Percentiles rank a stretch among this genome's conserved stretches.
phyloP scores from a whole-genome alignment of 2,888 invertebrate species.

The Cetonia aurata region DNA sequence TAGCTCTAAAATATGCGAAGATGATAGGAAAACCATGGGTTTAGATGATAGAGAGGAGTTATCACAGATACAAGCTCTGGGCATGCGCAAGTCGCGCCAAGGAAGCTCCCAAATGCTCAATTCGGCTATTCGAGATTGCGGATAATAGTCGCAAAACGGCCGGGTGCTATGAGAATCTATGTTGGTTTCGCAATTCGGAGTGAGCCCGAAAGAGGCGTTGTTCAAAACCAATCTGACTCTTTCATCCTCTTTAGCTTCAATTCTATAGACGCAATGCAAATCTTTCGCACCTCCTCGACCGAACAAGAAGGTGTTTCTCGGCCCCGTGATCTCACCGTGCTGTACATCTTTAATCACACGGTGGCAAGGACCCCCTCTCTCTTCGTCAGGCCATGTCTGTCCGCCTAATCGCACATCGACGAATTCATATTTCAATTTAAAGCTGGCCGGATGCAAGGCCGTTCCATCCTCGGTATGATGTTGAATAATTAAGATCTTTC shows the following conservation, averaged over 20 bases:
- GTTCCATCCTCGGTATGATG: constrained; percentile 79
- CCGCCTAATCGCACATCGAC: constrained; percentile 85
- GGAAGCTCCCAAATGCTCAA: constrained; percentile 77
- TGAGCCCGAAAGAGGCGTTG: constrained; percentile 80
- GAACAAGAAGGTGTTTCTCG: constrained; percentile 83
- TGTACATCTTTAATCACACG: constrained; percentile 75
- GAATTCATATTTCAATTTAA: constrained; percentile 84
- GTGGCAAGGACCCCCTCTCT: constrained; percentile 68
- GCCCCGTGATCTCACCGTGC: constrained; percentile 75
- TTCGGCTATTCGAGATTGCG: constrained; percentile 67
- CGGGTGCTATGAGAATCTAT: constrained; percentile 80
- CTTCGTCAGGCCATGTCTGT: constrained; percentile 69
- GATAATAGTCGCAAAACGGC: constrained; percentile 69
- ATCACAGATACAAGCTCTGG: constrained; percentile 85
- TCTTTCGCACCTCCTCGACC: constrained; percentile 85
- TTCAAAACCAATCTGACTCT: constrained; percentile 76
- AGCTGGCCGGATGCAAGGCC: constrained; percentile 82
- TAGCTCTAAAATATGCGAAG: constrained; percentile 79
- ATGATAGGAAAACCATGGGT: constrained; percentile 75
- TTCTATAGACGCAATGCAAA: constrained; percentile 82
- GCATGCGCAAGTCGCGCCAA: constrained; percentile 78
- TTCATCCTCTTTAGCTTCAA: constrained; percentile 75
- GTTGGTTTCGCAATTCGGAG: constrained; percentile 76
- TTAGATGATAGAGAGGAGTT: constrained; percentile 73
- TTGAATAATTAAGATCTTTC: constrained; percentile 67